Evolutionary conservation across 2,888 invertebrate genomes (phyloP).

Genomic region (Graphium colonna): DNA sequence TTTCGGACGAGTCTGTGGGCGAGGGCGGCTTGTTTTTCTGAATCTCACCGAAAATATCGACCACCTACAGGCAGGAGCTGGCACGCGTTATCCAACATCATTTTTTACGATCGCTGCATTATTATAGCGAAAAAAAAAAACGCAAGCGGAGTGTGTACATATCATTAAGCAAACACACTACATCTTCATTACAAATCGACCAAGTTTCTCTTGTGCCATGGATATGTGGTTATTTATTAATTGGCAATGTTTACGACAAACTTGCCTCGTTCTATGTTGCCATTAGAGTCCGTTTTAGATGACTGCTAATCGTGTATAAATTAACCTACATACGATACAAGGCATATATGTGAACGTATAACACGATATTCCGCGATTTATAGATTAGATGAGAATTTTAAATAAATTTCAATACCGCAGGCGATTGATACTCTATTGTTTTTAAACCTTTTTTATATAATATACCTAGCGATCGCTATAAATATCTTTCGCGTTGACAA

Average conservation of each 20-base stretch:
- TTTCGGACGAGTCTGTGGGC: slow-evolving; percentile 32
- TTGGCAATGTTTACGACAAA: not conserved
- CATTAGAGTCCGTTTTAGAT: not conserved
- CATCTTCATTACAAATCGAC: not conserved
- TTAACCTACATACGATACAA: not conserved
- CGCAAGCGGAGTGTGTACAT: not conserved
- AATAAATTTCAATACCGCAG: no score
- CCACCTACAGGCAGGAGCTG: slow-evolving; percentile 53
- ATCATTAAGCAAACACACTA: no score
- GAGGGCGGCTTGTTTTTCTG: slow-evolving; percentile 53
- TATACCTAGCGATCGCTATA: no score
- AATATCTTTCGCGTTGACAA: no score
- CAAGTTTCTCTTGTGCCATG: not conserved
- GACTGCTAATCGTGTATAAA: not conserved
- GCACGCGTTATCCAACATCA: slow-evolving; percentile 37
- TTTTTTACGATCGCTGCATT: slow-evolving; percentile 31
- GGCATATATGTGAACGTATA: not conserved
- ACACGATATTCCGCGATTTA: not conserved
- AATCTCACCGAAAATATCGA: slow-evolving; percentile 56
- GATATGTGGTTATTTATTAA: not conserved
- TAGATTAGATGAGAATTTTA: not conserved
- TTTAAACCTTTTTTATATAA: no score
- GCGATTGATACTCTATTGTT: no score
- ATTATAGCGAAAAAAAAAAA: slow-evolving; percentile 20
- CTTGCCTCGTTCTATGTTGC: not conserved